Conservation (phyloP, 1,140 invertebrate species). For the Trinorchestia longiramus region DNA sequence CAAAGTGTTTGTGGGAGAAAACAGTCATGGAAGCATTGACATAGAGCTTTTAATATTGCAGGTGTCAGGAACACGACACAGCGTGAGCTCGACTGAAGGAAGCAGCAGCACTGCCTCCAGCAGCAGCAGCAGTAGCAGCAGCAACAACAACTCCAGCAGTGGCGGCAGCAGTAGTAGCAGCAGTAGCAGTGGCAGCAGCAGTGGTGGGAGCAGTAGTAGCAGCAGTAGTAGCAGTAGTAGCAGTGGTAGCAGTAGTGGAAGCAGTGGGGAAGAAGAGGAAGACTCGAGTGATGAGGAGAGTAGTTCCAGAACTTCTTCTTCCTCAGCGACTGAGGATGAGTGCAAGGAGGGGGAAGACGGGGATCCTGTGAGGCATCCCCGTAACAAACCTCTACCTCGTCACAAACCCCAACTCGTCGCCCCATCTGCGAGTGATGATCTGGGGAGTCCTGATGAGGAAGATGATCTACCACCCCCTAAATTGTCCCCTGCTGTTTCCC, state of each 20-base stretch:
- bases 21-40: not conserved
- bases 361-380: constrained; percentile 44
- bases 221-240: constrained; percentile 24
- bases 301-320: constrained; percentile 55
- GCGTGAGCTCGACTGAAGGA: not conserved
- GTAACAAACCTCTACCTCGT: constrained; percentile 64
- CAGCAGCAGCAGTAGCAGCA: not conserved
- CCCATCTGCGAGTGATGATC: constrained; percentile 55
- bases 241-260: not conserved
- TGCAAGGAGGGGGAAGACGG: constrained; percentile 56
- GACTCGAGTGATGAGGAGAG: constrained; percentile 54
- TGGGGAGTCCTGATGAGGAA: constrained; percentile 28
- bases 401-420: constrained; percentile 65
- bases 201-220: constrained; percentile 8
- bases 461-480: constrained; percentile 18
- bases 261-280: not conserved
- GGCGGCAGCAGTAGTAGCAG: constrained; percentile 24
- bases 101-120: not conserved
- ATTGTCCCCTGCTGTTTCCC: constrained; percentile 24
- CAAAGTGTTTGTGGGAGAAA: too few relatives aligned
- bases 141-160: not conserved
- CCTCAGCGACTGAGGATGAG: constrained; percentile 63
- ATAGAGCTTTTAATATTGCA: not conserved
- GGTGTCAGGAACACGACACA: not conserved
- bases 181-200: not conserved